Base-by-base conservation (phyloP, 2,113 vertebrate genomes). In the Ictalurus punctatus region DNA sequence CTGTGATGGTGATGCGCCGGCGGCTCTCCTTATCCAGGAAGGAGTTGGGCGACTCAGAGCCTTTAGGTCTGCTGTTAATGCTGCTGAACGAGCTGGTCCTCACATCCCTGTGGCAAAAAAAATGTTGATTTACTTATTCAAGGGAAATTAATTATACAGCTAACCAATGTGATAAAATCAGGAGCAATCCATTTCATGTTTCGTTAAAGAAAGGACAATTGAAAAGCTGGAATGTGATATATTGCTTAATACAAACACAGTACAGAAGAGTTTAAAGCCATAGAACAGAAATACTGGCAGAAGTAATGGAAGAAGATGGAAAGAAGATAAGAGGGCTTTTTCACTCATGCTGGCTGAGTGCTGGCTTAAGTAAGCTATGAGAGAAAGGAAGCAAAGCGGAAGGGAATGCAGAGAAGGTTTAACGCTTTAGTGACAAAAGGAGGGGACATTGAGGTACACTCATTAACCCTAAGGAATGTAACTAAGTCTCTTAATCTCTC, bases 41-140 rank as follows among this genome's bases (percentile, higher is more conserved):
- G 63, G 97, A 98, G 94, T 98, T 98, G 0, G 98, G 98, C 71
- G 98, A 99, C 94, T 97, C 96, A 0, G 97, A 95, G 0, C 97
- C 96, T 88, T 95, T 97, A 4, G 95, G 94, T 91, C 93, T 92
- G 83, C 93, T 95, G 69, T 91, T 95, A 76, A 93, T 91, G 19
- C 93, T 94, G 44, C 93, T 92, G 12, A 92, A 95, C 1, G 94
- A 63, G 82, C 93, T 94, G 21, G 92, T 92, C 40, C 95, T 96
- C 56, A 94, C 95, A 30, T 97, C 96, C 91, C 97, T 99, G 92
- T 88, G 73, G 85, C 25, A 74, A 34, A 89, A 34, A 89, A n/a
- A 85, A 81, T 2, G 14, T 80, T 17, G 17, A 65, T 67, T 85
- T 2, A 58, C 37, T 81, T 65, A 84, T 65, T 87, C 12, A 52